Evolutionary conservation across 2,113 vertebrate species (phyloP).

Genomic region (Poeciliopsis turrubarensis): DNA sequence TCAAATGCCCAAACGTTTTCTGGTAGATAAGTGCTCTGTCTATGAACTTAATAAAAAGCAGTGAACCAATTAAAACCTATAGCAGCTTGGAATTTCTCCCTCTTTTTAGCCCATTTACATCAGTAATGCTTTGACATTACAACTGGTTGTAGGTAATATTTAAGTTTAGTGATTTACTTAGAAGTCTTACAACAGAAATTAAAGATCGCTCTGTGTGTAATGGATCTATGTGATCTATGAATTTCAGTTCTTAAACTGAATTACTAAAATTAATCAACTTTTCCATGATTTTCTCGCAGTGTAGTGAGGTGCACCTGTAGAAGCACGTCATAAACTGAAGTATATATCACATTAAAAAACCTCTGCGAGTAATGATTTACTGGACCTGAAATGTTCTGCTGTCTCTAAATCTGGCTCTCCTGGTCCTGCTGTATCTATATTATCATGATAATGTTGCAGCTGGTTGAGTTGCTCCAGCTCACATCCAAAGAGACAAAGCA

Average conservation of each 20-base stretch:
- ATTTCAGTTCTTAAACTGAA: neutral
- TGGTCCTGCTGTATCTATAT: conserved; percentile 29
- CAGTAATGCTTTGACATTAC: too few species aligned
- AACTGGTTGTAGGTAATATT: too few species aligned
- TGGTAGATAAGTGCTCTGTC: too few species aligned
- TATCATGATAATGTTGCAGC: conserved; percentile 46
- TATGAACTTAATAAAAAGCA: too few species aligned
- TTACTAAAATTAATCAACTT: neutral
- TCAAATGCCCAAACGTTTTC: too few species aligned
- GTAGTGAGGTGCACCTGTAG: neutral
- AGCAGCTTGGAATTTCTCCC: too few species aligned
- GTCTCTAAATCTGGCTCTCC: conserved; percentile 4
- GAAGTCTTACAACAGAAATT: neutral
- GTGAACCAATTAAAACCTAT: too few species aligned
- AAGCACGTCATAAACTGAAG: conserved; percentile 7
- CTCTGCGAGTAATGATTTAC: neutral
- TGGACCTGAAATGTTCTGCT: conserved; percentile 1
- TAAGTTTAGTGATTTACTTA: too few species aligned
- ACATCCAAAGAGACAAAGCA: conserved; percentile 56
- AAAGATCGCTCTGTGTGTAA: neutral
- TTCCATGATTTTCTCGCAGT: neutral
- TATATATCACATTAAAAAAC: neutral
- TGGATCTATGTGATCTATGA: neutral
- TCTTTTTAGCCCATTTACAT: too few species aligned
- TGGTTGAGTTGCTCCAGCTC: conserved; percentile 37